Conservation (phyloP, 2,888 invertebrate species). For the Drosophila cracens region DNA sequence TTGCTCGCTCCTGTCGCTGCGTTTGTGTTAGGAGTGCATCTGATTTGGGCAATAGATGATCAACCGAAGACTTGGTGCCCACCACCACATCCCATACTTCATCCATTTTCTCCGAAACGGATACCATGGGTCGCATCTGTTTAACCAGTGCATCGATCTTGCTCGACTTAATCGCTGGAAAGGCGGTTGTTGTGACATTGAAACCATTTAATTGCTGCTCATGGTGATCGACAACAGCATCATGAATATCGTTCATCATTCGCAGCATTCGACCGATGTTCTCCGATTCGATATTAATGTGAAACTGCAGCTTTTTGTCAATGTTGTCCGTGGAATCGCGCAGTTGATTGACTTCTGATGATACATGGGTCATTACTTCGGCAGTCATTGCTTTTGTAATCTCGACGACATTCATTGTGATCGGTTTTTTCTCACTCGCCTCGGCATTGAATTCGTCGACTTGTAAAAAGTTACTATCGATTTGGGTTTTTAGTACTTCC, state of each 20-base stretch:
- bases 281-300: slow-evolving; percentile 93
- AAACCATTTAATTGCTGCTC: slow-evolving; percentile 85
- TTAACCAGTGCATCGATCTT: slow-evolving; percentile 93
- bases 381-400: slow-evolving; percentile 93
- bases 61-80: slow-evolving; percentile 94
- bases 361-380: slow-evolving; percentile 92
- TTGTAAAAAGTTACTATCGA: slow-evolving; percentile 92
- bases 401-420: slow-evolving; percentile 93
- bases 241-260: slow-evolving; percentile 93
- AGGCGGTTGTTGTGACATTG: slow-evolving; percentile 87
- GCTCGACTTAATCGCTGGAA: slow-evolving; percentile 88
- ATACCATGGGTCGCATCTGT: slow-evolving; percentile 93
- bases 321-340: slow-evolving; percentile 91
- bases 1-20: slow-evolving; percentile 93
- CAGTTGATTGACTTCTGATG: slow-evolving; percentile 92
- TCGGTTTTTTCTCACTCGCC: slow-evolving; percentile 94
- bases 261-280: slow-evolving; percentile 91
- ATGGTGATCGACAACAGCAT: slow-evolving; percentile 92
- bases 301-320: slow-evolving; percentile 93
- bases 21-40: slow-evolving; percentile 94
- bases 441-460: slow-evolving; percentile 94
- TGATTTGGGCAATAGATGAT: slow-evolving; percentile 93
- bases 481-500: slow-evolving; percentile 91
- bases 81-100: slow-evolving; percentile 96
- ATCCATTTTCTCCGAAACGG: slow-evolving; percentile 95